Conservation (phyloP, 2,797 vertebrate genomes). For the Pogoniulus pusillus region DNA sequence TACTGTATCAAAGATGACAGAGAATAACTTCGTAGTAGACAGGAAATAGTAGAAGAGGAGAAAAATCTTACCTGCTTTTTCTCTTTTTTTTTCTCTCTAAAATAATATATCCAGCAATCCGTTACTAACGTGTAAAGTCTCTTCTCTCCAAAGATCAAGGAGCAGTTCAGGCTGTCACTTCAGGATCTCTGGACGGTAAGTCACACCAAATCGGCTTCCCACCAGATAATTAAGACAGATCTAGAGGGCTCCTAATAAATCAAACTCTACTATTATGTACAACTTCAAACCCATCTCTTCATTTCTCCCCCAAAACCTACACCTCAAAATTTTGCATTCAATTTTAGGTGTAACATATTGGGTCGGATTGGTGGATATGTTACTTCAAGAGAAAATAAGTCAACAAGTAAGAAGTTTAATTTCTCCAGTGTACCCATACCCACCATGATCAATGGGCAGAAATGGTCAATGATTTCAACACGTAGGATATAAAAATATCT, state of each 20-base stretch:
- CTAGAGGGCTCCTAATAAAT: slow-evolving; percentile 61
- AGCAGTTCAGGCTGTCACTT: slow-evolving; percentile 74
- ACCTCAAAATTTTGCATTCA: neutral
- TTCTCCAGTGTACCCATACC: slow-evolving; percentile 72
- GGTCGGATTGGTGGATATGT: slow-evolving; percentile 74
- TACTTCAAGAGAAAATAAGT: slow-evolving; percentile 73
- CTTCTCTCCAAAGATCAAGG: slow-evolving; percentile 71
- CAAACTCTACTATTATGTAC: slow-evolving; percentile 44
- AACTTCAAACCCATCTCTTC: slow-evolving; percentile 28
- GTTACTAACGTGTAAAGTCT: slow-evolving; percentile 68
- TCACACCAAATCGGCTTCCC: slow-evolving; percentile 68
- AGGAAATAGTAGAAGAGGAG: slow-evolving; percentile 44
- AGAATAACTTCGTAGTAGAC: slow-evolving; percentile 27
- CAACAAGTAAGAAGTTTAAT: slow-evolving; percentile 53
- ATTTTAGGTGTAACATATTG: neutral
- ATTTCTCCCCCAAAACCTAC: slow-evolving; percentile 36
- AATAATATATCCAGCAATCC: slow-evolving; percentile 76
- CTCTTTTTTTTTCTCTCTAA: slow-evolving; percentile 64
- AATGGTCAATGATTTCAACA: slow-evolving; percentile 10
- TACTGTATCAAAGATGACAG: neutral
- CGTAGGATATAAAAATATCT: neutral
- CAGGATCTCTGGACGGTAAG: slow-evolving; percentile 71
- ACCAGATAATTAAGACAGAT: slow-evolving; percentile 46
- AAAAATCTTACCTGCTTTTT: slow-evolving; percentile 66
- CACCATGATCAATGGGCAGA: slow-evolving; percentile 60